Evolutionary conservation across 1,140 invertebrate genomes (phyloP), one percentile per base, ranked within the genome.

Genomic region (Vanessa tameamea): DNA sequence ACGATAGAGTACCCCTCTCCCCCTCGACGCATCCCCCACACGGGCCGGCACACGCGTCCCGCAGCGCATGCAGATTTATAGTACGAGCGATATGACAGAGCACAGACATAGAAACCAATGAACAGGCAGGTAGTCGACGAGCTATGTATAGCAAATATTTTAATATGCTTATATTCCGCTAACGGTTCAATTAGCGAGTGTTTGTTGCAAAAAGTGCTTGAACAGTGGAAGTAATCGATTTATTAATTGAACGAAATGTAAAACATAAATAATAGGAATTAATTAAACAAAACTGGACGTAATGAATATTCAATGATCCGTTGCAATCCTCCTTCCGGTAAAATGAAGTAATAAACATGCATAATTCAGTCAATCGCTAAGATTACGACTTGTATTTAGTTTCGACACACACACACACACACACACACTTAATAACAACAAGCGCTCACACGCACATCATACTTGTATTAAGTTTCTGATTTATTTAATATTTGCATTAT

Each of bases 31-130:
- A 9, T 65, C 16, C 72, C 37, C 68, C 63, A 23, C 69, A 69
- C 72, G 64, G 73, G 20, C 72, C 63, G 64, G 51, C 72, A 61
- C 72, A n/a, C 64, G 50, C 65, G 43, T 73, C 76, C 76, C 75
- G 72, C 48, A 50, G 75, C 69, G 77, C 83, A 90, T 90, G 88
- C 88, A 90, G 85, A 90, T 90, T 90, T 87, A 87, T 83, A 69
- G 78, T 66, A 67, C 72, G 73, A 76, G 72, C 76, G 74, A 80
- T 79, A 82, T 78, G 71, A 77, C 14, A 51, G 3, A 43, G 9
- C 70, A 48, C 53, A 43, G 53, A 72, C 15, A 13, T 67, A 72
- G 14, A 50, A 0, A 4, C 12, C 1, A 16, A 37, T 3, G 64
- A 72, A 61, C 3, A 31, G 64, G 12, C 53, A 23, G 5, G 14